phyloP scores from a whole-genome alignment of 2,113 vertebrate species.

The Brienomyrus longianalis region DNA sequence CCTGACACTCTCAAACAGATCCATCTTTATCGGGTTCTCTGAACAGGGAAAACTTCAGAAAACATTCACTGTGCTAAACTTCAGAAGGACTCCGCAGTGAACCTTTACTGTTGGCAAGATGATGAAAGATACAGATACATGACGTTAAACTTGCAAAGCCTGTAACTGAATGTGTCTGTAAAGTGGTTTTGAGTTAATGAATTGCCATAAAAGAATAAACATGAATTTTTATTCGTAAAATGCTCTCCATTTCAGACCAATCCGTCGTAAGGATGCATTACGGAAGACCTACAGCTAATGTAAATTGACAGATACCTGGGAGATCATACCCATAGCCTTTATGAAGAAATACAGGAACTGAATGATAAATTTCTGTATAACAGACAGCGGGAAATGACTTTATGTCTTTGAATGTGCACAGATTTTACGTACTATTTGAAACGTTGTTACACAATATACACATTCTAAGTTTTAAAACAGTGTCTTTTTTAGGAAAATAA shows the following conservation, averaged over 20 bases:
- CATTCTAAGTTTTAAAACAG: not conserved
- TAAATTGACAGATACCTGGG: not conserved
- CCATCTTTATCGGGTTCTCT: slow-evolving; percentile 79
- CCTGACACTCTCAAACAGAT: slow-evolving; percentile 73
- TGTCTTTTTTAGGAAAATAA: not conserved
- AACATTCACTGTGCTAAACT: not conserved
- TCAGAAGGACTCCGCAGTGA: not conserved
- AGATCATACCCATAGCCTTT: not conserved
- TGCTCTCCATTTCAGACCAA: not conserved
- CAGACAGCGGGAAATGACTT: not conserved
- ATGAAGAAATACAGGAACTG: not conserved
- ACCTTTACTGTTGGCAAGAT: not conserved
- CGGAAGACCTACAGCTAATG: not conserved
- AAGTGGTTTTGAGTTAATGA: not conserved
- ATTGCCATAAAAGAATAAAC: not conserved
- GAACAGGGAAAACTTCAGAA: slow-evolving; percentile 28
- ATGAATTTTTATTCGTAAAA: not conserved
- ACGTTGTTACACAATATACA: not conserved
- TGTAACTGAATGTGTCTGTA: not conserved
- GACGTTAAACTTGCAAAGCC: not conserved
- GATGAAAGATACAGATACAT: not conserved
- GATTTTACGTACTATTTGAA: not conserved
- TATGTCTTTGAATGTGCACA: not conserved
- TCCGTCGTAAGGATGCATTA: not conserved
- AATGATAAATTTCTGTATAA: not conserved